Conservation (phyloP, 2,113 vertebrate genomes). For the Synodontis membranacea region DNA sequence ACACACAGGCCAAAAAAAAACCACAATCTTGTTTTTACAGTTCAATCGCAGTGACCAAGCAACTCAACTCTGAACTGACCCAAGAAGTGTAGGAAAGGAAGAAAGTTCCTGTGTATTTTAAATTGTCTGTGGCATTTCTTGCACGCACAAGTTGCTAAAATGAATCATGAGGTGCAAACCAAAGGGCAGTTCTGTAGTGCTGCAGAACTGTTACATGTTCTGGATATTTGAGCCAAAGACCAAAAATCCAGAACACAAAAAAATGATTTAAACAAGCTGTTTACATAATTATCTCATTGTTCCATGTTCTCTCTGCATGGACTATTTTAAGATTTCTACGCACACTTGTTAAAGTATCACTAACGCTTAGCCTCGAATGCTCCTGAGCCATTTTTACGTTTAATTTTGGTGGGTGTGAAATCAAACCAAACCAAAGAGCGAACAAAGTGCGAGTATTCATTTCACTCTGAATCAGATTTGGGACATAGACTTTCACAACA, state of each 20-base stretch:
- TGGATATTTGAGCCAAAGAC: neutral
- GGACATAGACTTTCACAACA: neutral
- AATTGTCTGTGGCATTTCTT: neutral
- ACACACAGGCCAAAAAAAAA: neutral
- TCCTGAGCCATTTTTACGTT: neutral
- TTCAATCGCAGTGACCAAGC: neutral
- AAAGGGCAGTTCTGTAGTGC: neutral
- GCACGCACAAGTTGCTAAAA: neutral
- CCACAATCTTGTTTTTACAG: neutral
- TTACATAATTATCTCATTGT: neutral
- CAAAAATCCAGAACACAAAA: neutral
- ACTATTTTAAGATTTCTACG: neutral
- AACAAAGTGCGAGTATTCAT: neutral
- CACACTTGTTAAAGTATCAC: neutral
- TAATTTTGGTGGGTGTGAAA: neutral
- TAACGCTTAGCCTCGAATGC: neutral
- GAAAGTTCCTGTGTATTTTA: neutral
- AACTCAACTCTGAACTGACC: neutral
- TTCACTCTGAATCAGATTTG: neutral
- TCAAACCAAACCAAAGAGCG: neutral
- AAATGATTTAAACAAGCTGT: neutral
- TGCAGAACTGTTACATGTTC: neutral
- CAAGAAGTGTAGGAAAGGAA: neutral
- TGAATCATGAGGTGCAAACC: neutral
- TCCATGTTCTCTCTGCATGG: neutral